Conservation (phyloP, 2,113 vertebrate species). For the Probosciger aterrimus region DNA sequence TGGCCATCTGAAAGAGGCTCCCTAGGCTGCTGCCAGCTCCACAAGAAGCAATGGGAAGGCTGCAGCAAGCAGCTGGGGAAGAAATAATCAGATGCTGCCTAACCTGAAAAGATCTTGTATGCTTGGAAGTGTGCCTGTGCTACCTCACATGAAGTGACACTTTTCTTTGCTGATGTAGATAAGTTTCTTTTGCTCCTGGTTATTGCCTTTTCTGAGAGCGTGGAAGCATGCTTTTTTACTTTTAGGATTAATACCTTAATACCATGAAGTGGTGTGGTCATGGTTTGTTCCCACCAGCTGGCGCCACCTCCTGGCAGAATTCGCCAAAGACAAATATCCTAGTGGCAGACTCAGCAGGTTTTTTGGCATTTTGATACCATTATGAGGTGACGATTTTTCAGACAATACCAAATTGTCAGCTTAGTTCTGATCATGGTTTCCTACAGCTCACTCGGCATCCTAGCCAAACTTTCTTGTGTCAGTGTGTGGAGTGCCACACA, state of each 20-base stretch:
- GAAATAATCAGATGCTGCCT: neutral
- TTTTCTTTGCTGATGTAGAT: neutral
- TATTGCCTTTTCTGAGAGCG: fast-evolving
- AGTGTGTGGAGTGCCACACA: neutral
- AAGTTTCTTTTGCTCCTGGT: neutral
- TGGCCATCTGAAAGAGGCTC: fast-evolving
- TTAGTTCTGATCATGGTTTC: neutral
- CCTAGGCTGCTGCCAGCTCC: neutral
- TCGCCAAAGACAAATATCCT: neutral
- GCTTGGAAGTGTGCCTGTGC: neutral
- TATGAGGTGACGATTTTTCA: neutral
- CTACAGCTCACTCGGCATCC: neutral
- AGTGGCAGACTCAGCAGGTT: fast-evolving
- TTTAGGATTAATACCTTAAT: neutral
- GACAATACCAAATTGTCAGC: neutral
- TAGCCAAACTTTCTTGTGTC: neutral
- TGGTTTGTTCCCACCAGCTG: neutral
- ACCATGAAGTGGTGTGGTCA: fast-evolving
- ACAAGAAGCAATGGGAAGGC: neutral
- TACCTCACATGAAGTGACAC: fast-evolving
- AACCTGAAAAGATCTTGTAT: neutral
- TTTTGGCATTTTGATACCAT: neutral
- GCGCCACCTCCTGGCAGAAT: neutral
- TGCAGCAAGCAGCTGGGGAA: neutral
- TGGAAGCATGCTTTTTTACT: neutral